Base-by-base conservation (phyloP, 1,140 invertebrate species). In the Leptinotarsa undecemlineata region DNA sequence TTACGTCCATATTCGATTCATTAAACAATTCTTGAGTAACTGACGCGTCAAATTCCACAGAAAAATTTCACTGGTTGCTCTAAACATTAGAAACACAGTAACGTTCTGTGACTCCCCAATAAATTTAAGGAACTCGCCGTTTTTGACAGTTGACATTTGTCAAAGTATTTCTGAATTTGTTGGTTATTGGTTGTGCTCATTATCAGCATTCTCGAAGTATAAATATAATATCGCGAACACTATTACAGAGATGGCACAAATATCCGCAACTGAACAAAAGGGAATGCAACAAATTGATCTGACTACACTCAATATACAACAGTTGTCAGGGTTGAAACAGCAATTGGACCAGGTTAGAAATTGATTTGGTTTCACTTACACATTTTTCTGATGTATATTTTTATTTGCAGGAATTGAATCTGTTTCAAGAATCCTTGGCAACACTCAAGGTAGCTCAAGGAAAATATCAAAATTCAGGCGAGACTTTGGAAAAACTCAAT, bases 391-490 rank as follows among this genome's bases (percentile, higher is more conserved):
- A 33, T 20, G 14, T 13, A 60, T 14, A 26, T n/a, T 5, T 72
- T 48, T 71, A 17, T 71, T 88, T 87, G 81, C 82, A 94, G 93
- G 96, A 98, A 85, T 87, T 98, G 23, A 89, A 89, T 80, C 89
- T 96, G 19, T 95, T 96, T 84, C 92, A 95, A 87, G 93, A 95
- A 75, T 98, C 96, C 0, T 84, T 98, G 61, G 92, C 94, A 80
- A 94, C 93, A 15, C 86, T 98, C 67, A 96, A 97, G 88, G 89
- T 94, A 79, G 96, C 95, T 6, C 96, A 97, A 86, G 89, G 87
- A 14, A 98, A 97, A 87, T 98, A 95, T 87, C 89, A 92, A 73
- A 94, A 95, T 80, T 97, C 96, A 3, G 92, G 91, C 60, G 92
- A 95, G 81, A 92, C 93, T 84, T 87, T 97, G 42, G 92, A 95